Evolutionary conservation across 2,888 invertebrate species (phyloP), one percentile per base, ranked within the genome.

Genomic region (Tholera decimalis): DNA sequence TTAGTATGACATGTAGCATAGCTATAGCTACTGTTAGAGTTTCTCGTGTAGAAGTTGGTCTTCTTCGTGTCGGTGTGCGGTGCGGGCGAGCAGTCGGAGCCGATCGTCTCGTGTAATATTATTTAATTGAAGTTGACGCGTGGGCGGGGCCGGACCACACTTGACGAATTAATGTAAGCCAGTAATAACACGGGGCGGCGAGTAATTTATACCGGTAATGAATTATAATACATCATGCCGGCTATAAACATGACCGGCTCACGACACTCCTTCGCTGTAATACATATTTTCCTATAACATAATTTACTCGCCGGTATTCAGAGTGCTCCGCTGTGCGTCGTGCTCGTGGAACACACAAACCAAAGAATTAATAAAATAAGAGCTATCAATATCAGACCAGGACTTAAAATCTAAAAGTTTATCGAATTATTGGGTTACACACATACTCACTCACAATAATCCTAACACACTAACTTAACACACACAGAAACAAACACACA

Each of bases 91-190:
- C 9, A 15, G 46, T 54, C 43, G 43, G 20, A 43, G 69, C 49
- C 30, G 46, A n/a, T 28, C 55, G 43, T 73, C 71, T 64, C 61
- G 59, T 20, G 74, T 73, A 78, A 77, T 82, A 70, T 80, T 79
- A 81, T 79, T 83, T 85, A 85, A 85, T 84, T 82, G 71, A 75
- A 80, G 73, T 59, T 59, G 73, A 70, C 63, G 73, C 65, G 83
- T 76, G 65, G 82, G 81, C 80, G 85, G 82, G 73, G 58, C 81
- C 81, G 81, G 90, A 88, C 89, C 90, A 88, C 91, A 91, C 91
- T 87, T 87, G 89, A 89, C 83, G 88, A 86, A 88, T 84, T 87
- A 87, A 85, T 87, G 85, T 84, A 79, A 77, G 80, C 79, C 85
- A 73, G 83, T 85, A 86, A 88, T 88, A 86, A 87, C 85, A 87